phyloP scores from a whole-genome alignment of 2,113 vertebrate genomes.

The Hydrolagus affinis region DNA sequence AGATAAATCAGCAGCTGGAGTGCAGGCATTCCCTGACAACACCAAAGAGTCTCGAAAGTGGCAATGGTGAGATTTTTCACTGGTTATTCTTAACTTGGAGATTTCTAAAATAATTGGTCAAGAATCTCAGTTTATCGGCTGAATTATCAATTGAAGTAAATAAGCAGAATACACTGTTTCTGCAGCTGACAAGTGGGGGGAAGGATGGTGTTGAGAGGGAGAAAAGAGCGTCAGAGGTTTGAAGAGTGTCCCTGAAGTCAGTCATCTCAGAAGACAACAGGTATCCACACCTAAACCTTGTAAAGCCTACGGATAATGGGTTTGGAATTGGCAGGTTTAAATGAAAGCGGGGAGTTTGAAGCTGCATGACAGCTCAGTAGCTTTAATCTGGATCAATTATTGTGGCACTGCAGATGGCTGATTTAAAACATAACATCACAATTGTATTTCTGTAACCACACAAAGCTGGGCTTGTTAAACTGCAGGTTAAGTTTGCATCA shows the following conservation, averaged over 20 bases:
- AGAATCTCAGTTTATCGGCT: neutral
- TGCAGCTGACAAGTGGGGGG: neutral
- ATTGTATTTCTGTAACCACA: neutral
- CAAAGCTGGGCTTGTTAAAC: neutral
- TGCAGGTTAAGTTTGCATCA: neutral
- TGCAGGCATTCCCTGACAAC: too few relatives aligned
- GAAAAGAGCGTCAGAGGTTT: neutral
- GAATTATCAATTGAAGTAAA: neutral
- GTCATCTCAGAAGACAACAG: neutral
- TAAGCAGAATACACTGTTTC: constrained; percentile 13
- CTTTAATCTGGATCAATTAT: neutral
- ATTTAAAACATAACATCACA: neutral
- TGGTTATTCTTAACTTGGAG: too few relatives aligned
- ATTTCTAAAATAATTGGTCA: too few relatives aligned
- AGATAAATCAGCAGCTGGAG: too few relatives aligned
- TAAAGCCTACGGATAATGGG: neutral
- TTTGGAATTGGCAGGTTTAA: neutral
- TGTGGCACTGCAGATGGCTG: neutral
- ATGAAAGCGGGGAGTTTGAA: neutral
- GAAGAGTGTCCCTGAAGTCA: neutral
- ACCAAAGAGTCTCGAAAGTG: too few relatives aligned
- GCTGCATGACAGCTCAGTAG: neutral
- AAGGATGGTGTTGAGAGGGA: neutral
- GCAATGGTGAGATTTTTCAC: too few relatives aligned
- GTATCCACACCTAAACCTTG: neutral